phyloP scores from a whole-genome alignment of 2,888 invertebrate species.

The Helleia helle region DNA sequence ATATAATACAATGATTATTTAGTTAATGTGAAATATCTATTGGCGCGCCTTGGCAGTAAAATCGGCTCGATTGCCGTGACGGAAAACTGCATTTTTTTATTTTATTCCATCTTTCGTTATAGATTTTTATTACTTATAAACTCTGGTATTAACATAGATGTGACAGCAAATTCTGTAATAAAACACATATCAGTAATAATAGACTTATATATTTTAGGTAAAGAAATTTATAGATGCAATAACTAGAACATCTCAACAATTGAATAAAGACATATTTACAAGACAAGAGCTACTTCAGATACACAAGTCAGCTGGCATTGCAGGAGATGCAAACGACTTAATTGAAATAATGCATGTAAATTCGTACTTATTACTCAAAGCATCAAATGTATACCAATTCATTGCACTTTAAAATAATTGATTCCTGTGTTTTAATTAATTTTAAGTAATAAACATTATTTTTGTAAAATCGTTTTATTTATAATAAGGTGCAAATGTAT shows the following conservation, averaged over 20 bases:
- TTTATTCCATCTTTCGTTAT: no score
- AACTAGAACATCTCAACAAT: constrained; percentile 76
- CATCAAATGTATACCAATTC: constrained; percentile 79
- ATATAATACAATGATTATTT: no score
- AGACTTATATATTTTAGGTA: constrained; percentile 62
- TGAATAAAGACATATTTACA: constrained; percentile 82
- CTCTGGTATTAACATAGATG: no score
- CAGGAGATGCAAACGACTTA: constrained; percentile 78
- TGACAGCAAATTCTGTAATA: no score
- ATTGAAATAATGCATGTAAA: constrained; percentile 87
- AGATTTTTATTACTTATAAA: no score
- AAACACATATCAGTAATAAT: no score
- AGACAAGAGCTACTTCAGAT: constrained; percentile 84
- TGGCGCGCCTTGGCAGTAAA: no score
- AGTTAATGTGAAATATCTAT: no score
- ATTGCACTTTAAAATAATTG: constrained; percentile 37
- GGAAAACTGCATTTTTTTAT: no score
- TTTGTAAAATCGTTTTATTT: neutral
- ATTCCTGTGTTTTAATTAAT: neutral
- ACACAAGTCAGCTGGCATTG: constrained; percentile 77
- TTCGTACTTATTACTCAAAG: constrained; percentile 89
- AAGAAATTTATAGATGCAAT: constrained; percentile 82
- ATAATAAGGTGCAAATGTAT: neutral
- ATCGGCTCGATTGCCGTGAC: no score
- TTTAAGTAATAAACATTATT: constrained; percentile 1